These are phyloP conservation scores for Mohoua ochrocephala DNA, from an alignment of 2,113 vertebrate species.

Conservation along the genomic window DNA sequence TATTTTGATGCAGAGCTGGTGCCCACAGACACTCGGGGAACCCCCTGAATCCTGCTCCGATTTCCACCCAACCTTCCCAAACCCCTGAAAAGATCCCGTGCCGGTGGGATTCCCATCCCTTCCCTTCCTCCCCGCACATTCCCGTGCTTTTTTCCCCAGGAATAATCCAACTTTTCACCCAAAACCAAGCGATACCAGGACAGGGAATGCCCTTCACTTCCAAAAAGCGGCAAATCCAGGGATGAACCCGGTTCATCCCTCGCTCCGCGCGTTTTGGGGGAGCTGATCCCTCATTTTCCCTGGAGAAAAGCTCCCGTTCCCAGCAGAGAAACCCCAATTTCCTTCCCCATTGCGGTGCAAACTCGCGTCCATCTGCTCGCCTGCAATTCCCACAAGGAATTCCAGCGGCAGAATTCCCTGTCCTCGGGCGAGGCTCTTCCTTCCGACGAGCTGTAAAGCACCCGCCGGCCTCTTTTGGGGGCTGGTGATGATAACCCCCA, in stretches of 20 bases:
- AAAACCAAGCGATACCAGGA: fast-evolving
- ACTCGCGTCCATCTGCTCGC: neutral
- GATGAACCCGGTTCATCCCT: fast-evolving
- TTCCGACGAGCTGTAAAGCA: neutral
- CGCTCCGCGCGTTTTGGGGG: fast-evolving
- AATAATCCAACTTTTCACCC: neutral
- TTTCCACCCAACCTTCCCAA: neutral
- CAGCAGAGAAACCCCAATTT: neutral
- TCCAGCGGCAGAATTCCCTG: neutral
- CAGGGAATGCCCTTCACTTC: neutral
- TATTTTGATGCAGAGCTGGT: neutral
- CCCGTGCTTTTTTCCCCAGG: neutral
- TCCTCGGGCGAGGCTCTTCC: neutral
- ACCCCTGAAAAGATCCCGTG: neutral
- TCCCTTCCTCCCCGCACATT: neutral
- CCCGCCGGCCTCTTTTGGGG: neutral
- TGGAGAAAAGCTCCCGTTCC: neutral
- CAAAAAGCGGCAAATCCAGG: neutral
- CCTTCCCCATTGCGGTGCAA: neutral
- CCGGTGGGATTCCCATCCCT: neutral
- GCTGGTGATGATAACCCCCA: neutral
- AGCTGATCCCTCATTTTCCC: neutral
- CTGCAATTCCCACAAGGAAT: neutral
- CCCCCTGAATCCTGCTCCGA: too few species aligned
- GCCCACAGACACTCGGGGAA: fast-evolving